A percentile compares a stretch with the other conserved stretches of the same genome.
Evolutionary conservation across 2,797 vertebrate species (phyloP).

Genomic region (Galago senegalensis): DNA sequence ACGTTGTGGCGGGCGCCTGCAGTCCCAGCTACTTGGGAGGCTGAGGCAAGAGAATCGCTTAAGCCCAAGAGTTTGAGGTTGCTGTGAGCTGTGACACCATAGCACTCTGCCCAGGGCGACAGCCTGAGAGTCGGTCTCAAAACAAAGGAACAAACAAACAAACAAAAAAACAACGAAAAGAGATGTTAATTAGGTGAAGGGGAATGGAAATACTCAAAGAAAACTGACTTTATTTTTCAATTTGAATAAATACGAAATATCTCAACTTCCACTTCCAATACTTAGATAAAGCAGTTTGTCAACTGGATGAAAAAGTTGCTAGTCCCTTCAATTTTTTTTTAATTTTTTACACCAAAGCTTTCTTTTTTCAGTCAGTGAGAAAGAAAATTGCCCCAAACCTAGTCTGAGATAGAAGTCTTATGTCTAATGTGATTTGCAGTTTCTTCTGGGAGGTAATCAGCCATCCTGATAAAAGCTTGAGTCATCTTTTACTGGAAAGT

Average conservation of each 20-base stretch:
- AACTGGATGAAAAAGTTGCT: constrained; percentile 8
- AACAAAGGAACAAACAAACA: too few species aligned
- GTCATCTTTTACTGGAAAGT: constrained; percentile 55
- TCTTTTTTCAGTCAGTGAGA: constrained; percentile 28
- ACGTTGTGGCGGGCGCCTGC: too few species aligned
- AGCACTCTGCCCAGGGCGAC: too few species aligned
- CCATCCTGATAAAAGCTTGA: constrained; percentile 36
- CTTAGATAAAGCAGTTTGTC: constrained; percentile 35
- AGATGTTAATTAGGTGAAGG: not conserved
- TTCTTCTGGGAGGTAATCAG: constrained; percentile 36
- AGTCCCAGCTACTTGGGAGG: too few species aligned
- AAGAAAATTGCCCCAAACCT: constrained; percentile 21
- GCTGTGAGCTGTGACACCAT: too few species aligned
- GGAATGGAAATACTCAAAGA: constrained; percentile 36
- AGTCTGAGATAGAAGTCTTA: constrained; percentile 21
- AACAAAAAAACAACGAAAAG: not conserved
- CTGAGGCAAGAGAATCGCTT: too few species aligned
- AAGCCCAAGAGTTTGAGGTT: too few species aligned
- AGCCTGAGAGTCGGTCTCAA: too few species aligned
- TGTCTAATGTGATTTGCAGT: not conserved
- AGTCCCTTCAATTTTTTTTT: not conserved
- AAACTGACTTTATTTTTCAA: constrained; percentile 39
- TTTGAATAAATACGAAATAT: not conserved
- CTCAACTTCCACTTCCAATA: not conserved
- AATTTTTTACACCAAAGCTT: not conserved